Evolutionary conservation across 2,888 invertebrate species (phyloP).

Genomic region (Tenthredo notha): DNA sequence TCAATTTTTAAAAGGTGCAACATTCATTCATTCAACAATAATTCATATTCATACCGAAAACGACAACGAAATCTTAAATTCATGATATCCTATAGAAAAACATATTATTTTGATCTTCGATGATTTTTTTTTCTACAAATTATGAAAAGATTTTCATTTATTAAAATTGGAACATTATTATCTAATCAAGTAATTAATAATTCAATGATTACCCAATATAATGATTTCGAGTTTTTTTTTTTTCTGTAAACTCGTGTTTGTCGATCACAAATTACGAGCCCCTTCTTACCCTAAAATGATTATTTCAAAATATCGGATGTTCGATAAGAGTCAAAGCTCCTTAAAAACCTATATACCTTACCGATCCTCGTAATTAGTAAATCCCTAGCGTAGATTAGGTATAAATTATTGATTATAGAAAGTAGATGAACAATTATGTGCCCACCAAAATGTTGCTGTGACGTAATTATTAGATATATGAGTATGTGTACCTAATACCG

Average conservation of each 20-base stretch:
- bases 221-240: background rate
- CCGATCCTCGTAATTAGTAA: conserved; percentile 22
- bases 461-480: conserved; percentile 53
- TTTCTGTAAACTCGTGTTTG: background rate
- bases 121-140: background rate
- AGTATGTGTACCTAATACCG: conserved; percentile 54
- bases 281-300: background rate
- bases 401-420: conserved; percentile 26
- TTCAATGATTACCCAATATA: background rate
- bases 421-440: conserved; percentile 50
- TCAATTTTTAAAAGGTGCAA: background rate
- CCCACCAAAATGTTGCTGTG: conserved; percentile 55
- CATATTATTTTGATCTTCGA: background rate
- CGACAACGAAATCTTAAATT: background rate
- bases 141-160: background rate
- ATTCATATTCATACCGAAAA: background rate
- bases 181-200: background rate
- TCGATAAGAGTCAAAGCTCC: conserved; percentile 34
- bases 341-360: conserved; percentile 21
- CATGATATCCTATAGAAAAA: background rate
- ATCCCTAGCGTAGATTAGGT: conserved; percentile 6
- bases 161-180: background rate
- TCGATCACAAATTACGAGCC: background rate
- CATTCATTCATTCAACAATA: background rate
- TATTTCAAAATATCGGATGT: background rate